Percentiles rank a stretch among this genome's conserved stretches.
These are phyloP conservation scores for Drosophila testacea DNA, from an alignment of 2,888 invertebrate species.

Conservation along the genomic window DNA sequence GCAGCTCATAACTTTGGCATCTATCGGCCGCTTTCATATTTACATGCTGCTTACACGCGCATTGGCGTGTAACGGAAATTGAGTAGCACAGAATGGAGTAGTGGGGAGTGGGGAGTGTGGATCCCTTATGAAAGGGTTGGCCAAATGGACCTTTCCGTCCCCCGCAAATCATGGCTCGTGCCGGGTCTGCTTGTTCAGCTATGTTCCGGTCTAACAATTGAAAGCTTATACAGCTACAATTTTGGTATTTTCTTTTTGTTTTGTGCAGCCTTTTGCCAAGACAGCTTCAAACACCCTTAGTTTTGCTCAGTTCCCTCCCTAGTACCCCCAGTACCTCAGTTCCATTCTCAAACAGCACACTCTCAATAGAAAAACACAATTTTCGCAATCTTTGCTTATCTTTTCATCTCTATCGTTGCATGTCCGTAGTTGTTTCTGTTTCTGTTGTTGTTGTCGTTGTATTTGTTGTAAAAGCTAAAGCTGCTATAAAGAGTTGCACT, in stretches of 20 bases:
- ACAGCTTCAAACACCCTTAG: conserved; percentile 27
- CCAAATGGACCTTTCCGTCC: conserved; percentile 35
- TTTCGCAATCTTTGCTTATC: conserved; percentile 77
- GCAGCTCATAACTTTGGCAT: conserved; percentile 73
- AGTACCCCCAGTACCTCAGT: conserved; percentile 7
- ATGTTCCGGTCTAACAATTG: conserved; percentile 51
- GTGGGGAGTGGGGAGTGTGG: conserved; percentile 16
- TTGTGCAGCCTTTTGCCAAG: conserved; percentile 34
- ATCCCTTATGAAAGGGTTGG: conserved; percentile 51
- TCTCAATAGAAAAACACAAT: conserved; percentile 70
- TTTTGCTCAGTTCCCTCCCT: too few relatives aligned
- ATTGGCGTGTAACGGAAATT: conserved; percentile 75
- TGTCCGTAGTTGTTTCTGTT: conserved; percentile 33
- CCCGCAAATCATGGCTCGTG: neutral
- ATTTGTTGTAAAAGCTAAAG: conserved; percentile 53
- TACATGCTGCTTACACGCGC: conserved; percentile 78
- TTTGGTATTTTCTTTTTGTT: conserved; percentile 39
- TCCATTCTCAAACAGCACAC: conserved; percentile 22
- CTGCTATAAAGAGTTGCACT: conserved; percentile 45
- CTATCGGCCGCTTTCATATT: conserved; percentile 68
- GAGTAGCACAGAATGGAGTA: conserved; percentile 46
- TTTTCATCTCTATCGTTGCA: conserved; percentile 67
- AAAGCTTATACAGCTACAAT: conserved; percentile 35
- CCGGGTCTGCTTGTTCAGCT: conserved; percentile 8
- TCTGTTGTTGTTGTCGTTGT: conserved; percentile 37